Evolutionary conservation across 2,797 vertebrate genomes (phyloP).

Genomic region (Pelobates cultripes): DNA sequence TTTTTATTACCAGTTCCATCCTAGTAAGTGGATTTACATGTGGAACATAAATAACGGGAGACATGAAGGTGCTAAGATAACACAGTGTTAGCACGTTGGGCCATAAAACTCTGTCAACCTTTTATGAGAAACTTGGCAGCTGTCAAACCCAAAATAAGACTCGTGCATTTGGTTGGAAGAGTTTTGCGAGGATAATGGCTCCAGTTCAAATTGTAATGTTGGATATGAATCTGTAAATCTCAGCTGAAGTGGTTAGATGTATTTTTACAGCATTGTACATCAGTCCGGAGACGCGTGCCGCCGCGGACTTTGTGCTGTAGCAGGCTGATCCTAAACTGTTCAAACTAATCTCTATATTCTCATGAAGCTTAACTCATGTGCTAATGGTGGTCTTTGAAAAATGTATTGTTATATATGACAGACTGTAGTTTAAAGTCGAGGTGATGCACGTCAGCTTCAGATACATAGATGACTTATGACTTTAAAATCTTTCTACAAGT

Average conservation of each 20-base stretch:
- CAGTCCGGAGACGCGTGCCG: conserved; percentile 1
- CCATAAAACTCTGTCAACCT: conserved; percentile 40
- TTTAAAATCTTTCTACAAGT: neutral
- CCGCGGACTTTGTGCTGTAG: conserved; percentile 15
- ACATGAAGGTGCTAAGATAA: conserved; percentile 50
- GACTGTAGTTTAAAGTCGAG: neutral
- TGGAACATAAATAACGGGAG: conserved; percentile 36
- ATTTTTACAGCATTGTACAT: conserved; percentile 6
- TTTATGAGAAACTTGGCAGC: conserved; percentile 33
- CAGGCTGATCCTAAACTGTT: conserved; percentile 3
- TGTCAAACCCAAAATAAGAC: conserved; percentile 44
- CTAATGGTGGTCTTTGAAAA: conserved; percentile 28
- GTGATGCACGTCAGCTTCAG: neutral
- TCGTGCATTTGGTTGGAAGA: conserved; percentile 11
- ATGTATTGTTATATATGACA: neutral
- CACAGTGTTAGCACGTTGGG: conserved; percentile 33
- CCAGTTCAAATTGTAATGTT: conserved; percentile 45
- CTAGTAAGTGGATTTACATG: conserved; percentile 52
- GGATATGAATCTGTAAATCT: conserved; percentile 29
- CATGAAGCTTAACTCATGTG: conserved; percentile 10
- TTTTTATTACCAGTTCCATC: conserved; percentile 25
- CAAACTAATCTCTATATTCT: conserved; percentile 19
- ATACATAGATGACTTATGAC: conserved; percentile 6
- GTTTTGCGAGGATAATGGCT: conserved; percentile 26
- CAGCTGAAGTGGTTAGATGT: conserved; percentile 19